Evolutionary conservation across 2,113 vertebrate genomes (phyloP), one percentile per base, ranked within the genome.

Genomic region (Arothron firmamentum): DNA sequence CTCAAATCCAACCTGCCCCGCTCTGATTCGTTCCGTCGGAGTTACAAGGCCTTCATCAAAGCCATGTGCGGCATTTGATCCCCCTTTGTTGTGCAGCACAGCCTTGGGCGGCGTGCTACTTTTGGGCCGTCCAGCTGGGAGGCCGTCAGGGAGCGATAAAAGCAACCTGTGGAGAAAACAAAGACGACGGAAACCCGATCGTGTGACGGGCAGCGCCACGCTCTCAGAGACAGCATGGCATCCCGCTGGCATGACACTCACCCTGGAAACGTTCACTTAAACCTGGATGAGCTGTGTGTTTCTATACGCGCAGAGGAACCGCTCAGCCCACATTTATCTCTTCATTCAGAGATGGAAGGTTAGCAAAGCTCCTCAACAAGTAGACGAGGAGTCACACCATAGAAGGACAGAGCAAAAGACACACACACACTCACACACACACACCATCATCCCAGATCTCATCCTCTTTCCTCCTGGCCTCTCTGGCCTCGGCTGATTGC

Each of bases 211-310:
- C 60, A 47, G 56, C 62, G 6, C 20, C 64, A 23, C 54, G 50
- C 68, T 52, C 62, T 48, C 72, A 68, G 20, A 62, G 59, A 56
- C 34, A 65, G 70, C 67, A 52, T 51, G 34, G 47, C 63, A 47
- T 68, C 71, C 25, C 62, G 14, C 57, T 75, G 75, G 45, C 77
- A 79, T 59, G 67, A 75, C 71, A 55, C 60, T 80, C 66, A 82
- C 78, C 79, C 56, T 80, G 86, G 79, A 86, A 80, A 73, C 82
- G 56, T 81, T 78, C 76, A 59, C 82, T 84, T 79, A 83, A 84
- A 81, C 80, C 2, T 13, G 69, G 81, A 83, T 79, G 79, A 83
- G 76, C 66, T 56, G 52, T 52, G 49, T 52, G 56, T 64, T 49
- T 65, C 0, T 43, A 57, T 3, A 28, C 64, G 53, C 79, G 86